Base-by-base conservation (phyloP, 2,113 vertebrate genomes). In the Mesembrinibis cayennensis region DNA sequence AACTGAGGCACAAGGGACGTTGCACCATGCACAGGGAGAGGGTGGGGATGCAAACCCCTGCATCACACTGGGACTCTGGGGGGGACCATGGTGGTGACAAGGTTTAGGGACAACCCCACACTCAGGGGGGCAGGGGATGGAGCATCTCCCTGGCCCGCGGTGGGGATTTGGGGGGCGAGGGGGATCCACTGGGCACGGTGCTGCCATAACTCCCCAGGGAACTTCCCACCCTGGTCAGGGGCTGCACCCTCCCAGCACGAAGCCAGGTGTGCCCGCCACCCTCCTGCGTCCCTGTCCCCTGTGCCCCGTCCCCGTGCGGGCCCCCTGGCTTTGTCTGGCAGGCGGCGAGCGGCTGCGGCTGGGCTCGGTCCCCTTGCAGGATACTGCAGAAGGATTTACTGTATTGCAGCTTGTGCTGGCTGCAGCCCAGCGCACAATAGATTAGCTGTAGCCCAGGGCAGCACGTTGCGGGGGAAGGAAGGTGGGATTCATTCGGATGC, bases 331-430 rank as follows among this genome's bases (percentile, higher is more conserved):
- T 96, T 89, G 93, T 96, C 89, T 97, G 95, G 95, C 79, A 53
- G 61, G 91, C 92, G 25, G 82, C 53, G 62, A 62, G 93, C 11
- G 94, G 95, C 95, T 93, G 96, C 89, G 96, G 95, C 93, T 95
- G 93, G 90, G 93, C 70, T 92, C 94, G 72, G 95, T 93, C 95
- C 93, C 96, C 89, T 91, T 65, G 95, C 95, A 97, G 95, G 94
- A 96, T 95, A 95, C 95, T 95, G 96, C 97, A 97, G 97, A 94
- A 96, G 94, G 96, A 96, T 96, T 97, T 96, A 97, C 96, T 96
- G 93, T 96, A 89, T 93, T 96, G 97, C 97, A 97, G 97, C 96
- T 95, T 49, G 94, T 45, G 95, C 96, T 96, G 97, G 97, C 95
- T 95, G 93, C 96, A 96, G 95, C 97, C 97, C 95, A 96, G 95